phyloP scores from a whole-genome alignment of 1,140 invertebrate species.

The Cydia fagiglandana region DNA sequence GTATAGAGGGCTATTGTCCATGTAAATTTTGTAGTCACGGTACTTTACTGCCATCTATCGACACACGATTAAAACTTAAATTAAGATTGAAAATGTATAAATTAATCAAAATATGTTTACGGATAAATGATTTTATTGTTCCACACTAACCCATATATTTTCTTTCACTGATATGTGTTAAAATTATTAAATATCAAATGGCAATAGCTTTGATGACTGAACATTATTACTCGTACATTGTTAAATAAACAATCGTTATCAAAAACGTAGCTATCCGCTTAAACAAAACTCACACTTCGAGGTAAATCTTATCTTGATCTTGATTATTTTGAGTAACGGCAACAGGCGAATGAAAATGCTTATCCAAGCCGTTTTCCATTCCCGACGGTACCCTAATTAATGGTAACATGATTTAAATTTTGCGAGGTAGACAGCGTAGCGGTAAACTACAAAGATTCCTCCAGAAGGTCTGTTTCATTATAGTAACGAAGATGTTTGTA shows the following conservation, averaged over 20 bases:
- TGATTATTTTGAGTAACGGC: slow-evolving; percentile 29
- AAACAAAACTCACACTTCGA: not conserved
- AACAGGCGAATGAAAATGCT: slow-evolving; percentile 31
- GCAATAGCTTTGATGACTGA: not conserved
- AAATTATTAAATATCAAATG: no score
- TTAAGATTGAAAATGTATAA: no score
- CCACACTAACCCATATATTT: no score
- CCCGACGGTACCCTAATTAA: slow-evolving; percentile 29
- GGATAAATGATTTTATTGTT: no score
- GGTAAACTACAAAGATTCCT: not conserved
- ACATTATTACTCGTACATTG: not conserved
- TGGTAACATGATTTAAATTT: slow-evolving; percentile 32
- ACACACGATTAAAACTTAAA: no score
- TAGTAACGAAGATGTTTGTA: no score
- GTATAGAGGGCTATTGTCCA: no score
- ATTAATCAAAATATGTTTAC: no score
- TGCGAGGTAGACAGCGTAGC: slow-evolving; percentile 10
- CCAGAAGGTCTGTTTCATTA: not conserved
- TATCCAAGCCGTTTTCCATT: slow-evolving; percentile 30
- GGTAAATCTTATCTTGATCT: slow-evolving; percentile 14
- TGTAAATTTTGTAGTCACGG: no score
- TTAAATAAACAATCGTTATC: slow-evolving; percentile 3
- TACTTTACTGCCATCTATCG: no score
- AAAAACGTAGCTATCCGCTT: not conserved
- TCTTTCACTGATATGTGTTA: no score